A percentile compares a stretch with the other conserved stretches of the same genome.
These are phyloP conservation scores for Ariolimax columbianus DNA, from an alignment of 2,888 invertebrate species.

Conservation along the genomic window DNA sequence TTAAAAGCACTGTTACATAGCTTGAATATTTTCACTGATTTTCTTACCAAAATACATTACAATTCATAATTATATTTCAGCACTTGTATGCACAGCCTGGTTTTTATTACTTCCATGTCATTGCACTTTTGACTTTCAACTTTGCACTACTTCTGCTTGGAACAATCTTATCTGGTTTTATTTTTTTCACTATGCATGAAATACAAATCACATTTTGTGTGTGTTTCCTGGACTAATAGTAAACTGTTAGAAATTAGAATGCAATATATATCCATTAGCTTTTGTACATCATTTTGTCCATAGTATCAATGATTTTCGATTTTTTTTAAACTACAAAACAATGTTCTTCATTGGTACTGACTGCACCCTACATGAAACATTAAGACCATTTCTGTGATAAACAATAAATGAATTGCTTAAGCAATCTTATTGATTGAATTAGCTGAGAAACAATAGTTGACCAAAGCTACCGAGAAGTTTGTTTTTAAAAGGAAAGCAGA, in stretches of 20 bases:
- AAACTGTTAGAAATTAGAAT: no score
- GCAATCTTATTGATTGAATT: no score
- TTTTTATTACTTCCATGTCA: neutral
- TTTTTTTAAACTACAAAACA: no score
- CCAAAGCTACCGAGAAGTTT: no score
- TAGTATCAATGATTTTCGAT: neutral
- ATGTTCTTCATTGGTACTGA: no score
- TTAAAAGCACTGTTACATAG: neutral
- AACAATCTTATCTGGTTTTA: neutral
- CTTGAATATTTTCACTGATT: neutral
- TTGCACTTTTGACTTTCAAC: conserved; percentile 5
- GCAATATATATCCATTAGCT: neutral
- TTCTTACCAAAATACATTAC: neutral
- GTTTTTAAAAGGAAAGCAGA: no score
- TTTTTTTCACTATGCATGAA: neutral
- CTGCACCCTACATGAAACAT: no score
- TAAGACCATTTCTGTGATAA: no score
- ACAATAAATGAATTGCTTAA: no score
- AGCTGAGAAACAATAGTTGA: no score
- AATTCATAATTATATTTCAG: neutral
- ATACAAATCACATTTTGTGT: neutral
- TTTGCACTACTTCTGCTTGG: neutral
- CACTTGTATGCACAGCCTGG: neutral
- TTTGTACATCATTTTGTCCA: neutral
- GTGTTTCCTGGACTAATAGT: neutral